phyloP scores from a whole-genome alignment of 2,888 invertebrate species.

The Bedellia somnulentella region DNA sequence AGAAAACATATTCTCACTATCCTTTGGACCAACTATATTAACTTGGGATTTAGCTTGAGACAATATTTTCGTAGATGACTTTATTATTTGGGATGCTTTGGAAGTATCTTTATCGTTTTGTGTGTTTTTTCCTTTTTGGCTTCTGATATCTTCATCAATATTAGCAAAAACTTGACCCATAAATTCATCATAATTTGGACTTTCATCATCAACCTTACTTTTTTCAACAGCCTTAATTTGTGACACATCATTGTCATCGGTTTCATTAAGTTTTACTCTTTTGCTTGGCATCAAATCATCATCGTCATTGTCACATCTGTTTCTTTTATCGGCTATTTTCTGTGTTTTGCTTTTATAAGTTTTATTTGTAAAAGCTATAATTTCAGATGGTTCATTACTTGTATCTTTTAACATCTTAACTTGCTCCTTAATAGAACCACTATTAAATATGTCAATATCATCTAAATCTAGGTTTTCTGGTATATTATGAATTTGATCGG shows the following conservation, averaged over 20 bases:
- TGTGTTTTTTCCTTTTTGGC: neutral
- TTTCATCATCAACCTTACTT: conserved; percentile 19
- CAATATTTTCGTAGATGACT: neutral
- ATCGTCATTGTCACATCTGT: conserved; percentile 21
- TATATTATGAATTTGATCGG: conserved; percentile 1
- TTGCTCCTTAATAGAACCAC: conserved; percentile 29
- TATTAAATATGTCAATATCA: conserved; percentile 36
- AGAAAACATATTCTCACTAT: conserved; percentile 45
- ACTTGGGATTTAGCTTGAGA: neutral
- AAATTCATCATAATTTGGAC: conserved; percentile 36
- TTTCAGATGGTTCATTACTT: conserved; percentile 28
- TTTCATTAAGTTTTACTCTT: conserved; percentile 19
- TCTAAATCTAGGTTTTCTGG: conserved; percentile 17
- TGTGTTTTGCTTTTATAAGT: conserved; percentile 16
- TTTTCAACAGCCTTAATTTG: no score
- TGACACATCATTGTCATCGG: no score
- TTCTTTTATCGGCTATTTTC: conserved; percentile 23
- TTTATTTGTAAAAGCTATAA: conserved; percentile 23
- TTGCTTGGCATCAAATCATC: conserved; percentile 20
- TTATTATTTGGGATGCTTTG: neutral
- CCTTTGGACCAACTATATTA: conserved; percentile 14
- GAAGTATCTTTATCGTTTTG: neutral
- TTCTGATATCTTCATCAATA: conserved; percentile 37
- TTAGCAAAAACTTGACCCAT: conserved; percentile 41
- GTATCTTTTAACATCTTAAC: conserved; percentile 21